Conservation (phyloP, 2,797 vertebrate species). For the Spatula clypeata region DNA sequence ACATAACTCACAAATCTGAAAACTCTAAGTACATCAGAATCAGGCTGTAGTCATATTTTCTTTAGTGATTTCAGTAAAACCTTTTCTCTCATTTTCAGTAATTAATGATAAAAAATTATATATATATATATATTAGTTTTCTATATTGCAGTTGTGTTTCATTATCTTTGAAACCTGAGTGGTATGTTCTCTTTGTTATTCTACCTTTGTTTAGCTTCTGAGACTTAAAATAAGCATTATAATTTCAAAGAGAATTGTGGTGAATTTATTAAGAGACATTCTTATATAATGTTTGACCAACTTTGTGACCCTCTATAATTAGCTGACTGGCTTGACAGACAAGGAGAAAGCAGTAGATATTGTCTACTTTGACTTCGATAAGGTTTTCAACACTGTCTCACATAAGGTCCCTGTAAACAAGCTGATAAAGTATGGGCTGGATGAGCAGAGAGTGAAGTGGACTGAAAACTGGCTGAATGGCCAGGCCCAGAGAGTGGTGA, state of each 20-base stretch:
- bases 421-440: background rate
- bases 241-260: background rate
- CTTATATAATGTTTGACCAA: background rate
- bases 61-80: background rate
- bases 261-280: background rate
- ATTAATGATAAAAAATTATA: rapidly evolving
- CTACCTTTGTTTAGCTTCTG: background rate
- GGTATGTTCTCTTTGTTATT: background rate
- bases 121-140: background rate
- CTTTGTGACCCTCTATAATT: background rate
- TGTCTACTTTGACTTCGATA: background rate
- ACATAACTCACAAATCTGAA: background rate
- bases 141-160: background rate
- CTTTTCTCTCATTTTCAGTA: background rate
- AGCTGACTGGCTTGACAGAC: background rate
- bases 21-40: background rate
- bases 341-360: background rate
- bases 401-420: background rate
- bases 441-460: background rate
- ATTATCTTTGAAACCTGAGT: background rate
- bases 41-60: background rate
- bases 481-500: background rate
- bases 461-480: background rate
- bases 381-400: background rate
- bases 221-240: background rate